Percentiles rank a stretch among this genome's conserved stretches.
phyloP scores from a whole-genome alignment of 2,113 vertebrate genomes.

The Smithornis capensis region DNA sequence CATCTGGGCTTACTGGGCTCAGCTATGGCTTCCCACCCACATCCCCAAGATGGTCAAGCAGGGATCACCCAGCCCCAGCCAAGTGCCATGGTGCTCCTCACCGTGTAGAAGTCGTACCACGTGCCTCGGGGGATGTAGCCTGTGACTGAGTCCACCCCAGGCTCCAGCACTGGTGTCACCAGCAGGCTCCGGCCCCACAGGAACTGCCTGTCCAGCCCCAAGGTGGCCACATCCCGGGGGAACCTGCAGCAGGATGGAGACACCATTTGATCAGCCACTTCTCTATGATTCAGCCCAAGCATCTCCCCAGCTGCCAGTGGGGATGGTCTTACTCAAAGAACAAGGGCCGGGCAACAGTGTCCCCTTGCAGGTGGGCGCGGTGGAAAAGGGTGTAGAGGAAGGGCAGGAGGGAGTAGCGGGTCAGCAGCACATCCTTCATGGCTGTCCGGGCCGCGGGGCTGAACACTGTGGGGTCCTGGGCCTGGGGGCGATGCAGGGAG shows the following conservation, averaged over 20 bases:
- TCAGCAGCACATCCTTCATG: constrained; percentile 82
- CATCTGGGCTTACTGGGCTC: not conserved
- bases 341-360: constrained; percentile 81
- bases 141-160: constrained; percentile 66
- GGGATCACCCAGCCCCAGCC: accelerated
- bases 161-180: constrained; percentile 84
- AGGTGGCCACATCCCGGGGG: constrained; percentile 75
- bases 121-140: constrained; percentile 82
- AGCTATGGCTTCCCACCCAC: not conserved
- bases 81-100: not conserved
- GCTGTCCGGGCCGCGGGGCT: constrained; percentile 72
- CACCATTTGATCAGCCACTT: accelerated
- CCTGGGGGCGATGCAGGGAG: constrained; percentile 31
- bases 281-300: not conserved
- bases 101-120: constrained; percentile 88
- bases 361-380: constrained; percentile 78
- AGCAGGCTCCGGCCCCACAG: constrained; percentile 84
- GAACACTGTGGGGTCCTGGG: constrained; percentile 83
- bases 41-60: accelerated
- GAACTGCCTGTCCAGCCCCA: constrained; percentile 83
- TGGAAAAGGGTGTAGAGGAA: constrained; percentile 90
- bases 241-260: constrained; percentile 64
- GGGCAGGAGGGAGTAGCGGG: constrained; percentile 86
- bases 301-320: accelerated
- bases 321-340: constrained; percentile 83